phyloP scores from a whole-genome alignment of 2,888 invertebrate genomes.

The Tenodera sinensis region DNA sequence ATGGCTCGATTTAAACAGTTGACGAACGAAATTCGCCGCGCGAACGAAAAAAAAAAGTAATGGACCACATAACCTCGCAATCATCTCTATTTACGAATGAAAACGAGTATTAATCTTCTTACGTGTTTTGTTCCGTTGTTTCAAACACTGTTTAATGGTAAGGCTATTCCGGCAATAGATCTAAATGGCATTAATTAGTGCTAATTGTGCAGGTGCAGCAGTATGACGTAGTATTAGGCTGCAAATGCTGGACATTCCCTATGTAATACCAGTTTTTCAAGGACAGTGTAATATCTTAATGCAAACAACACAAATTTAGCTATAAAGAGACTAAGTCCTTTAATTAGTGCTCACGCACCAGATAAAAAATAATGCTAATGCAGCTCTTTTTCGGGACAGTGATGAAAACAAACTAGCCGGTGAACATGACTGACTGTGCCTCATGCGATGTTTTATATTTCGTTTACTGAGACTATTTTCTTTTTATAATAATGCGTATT shows the following conservation, averaged over 20 bases:
- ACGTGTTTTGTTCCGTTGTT: neutral
- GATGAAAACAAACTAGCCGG: neutral
- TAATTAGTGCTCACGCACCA: neutral
- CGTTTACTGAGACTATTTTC: no score
- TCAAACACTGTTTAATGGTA: neutral
- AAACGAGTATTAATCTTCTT: neutral
- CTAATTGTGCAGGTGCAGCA: constrained; percentile 1
- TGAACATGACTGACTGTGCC: neutral
- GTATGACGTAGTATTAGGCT: constrained; percentile 2
- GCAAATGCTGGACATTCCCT: neutral
- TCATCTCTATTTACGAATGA: neutral
- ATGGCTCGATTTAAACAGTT: constrained; percentile 12
- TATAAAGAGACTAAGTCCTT: neutral
- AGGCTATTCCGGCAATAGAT: neutral
- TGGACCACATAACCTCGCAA: constrained; percentile 6
- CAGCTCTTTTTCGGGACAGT: neutral
- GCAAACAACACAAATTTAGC: neutral
- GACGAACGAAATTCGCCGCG: constrained; percentile 4
- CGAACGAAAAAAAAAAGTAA: neutral
- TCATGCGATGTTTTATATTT: neutral
- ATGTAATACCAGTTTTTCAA: constrained; percentile 7
- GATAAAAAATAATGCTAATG: neutral
- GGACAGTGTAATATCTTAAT: neutral
- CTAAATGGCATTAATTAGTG: neutral
- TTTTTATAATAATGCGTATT: neutral